Evolutionary conservation across 2,113 vertebrate species (phyloP), one percentile per base, ranked within the genome.

Genomic region (Tylochromis polylepis): DNA sequence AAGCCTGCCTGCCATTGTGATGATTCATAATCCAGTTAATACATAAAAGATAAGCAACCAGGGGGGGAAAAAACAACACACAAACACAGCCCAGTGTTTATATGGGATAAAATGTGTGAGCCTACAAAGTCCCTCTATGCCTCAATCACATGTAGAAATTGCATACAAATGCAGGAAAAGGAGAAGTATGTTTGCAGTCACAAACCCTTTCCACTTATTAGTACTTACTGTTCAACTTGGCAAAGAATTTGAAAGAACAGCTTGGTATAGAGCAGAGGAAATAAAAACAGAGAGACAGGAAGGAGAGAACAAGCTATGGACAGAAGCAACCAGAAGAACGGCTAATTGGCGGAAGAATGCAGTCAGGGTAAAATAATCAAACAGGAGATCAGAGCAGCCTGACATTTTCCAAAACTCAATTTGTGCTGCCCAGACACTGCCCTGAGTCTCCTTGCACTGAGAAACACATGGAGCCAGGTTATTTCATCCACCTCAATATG

Each of bases 401-500:
- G 93, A 91, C 91, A 94, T 95, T 95, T 94, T 86, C 86, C 79
- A 55, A 91, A 95, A 94, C 91, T 92, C 84, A 92, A 94, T 94
- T 95, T 93, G 79, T 88, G 85, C 82, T 62, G 53, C 85, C 87
- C 89, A 92, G 88, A 93, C 82, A 14, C 70, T 58, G 83, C 82
- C 65, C 51, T 5, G 72, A 72, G 72, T 62, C 79, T 81, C 87
- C 81, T 70, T 87, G 82, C 43, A 79, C 58, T 46, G 34, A 59
- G 46, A 94, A 89, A 92, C 18, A 20, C 43, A 83, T 16, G 16
- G 78, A 83, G 59, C 55, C 85, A 86, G 34, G 51, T 59, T 84
- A 10, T 67, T 57, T 46, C 22, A 38, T 51, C 15, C 16, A 55
- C 43, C 81, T 27, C 29, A 58, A 78, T 77, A 77, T 8, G 16